phyloP scores from a whole-genome alignment of 2,113 vertebrate genomes.

The Cebidichthys violaceus region DNA sequence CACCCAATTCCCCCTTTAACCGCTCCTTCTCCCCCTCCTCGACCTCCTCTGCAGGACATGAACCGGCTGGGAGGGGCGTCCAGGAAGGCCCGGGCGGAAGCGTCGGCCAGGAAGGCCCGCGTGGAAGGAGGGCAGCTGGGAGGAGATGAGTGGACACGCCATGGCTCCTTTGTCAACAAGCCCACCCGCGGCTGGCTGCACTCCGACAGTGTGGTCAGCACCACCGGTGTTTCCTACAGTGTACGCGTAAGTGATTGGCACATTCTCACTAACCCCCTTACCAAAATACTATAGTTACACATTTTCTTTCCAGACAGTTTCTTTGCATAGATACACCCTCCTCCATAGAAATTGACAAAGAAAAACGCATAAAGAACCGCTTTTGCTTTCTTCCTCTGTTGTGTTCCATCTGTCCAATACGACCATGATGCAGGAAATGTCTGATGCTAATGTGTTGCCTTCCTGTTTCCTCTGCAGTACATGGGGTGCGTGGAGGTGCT shows the following conservation, averaged over 20 bases:
- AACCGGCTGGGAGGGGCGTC: conserved; percentile 95
- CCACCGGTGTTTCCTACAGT: conserved; percentile 92
- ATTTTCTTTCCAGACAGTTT: background rate
- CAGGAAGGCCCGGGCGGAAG: conserved; percentile 96
- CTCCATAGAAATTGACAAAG: conserved; percentile 2
- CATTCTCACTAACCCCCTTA: background rate
- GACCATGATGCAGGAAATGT: conserved; percentile 59
- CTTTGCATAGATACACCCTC: background rate
- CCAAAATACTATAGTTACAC: conserved; percentile 10
- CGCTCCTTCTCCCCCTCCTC: conserved; percentile 86
- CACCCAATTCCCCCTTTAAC: conserved; percentile 66
- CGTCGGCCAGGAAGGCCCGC: conserved; percentile 94
- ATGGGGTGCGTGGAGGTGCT: conserved; percentile 99
- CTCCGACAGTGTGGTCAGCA: conserved; percentile 94
- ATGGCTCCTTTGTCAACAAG: conserved; percentile 99
- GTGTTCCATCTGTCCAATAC: conserved; percentile 14
- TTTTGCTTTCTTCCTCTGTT: conserved; percentile 12
- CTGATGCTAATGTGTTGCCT: conserved; percentile 53
- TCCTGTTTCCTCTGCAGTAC: conserved; percentile 80
- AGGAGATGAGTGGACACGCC: conserved; percentile 98
- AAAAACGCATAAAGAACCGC: background rate
- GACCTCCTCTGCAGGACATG: conserved; percentile 94
- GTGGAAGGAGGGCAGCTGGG: conserved; percentile 98
- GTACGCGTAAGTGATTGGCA: conserved; percentile 78
- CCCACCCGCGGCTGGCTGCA: conserved; percentile 97